Base-by-base conservation (phyloP, 1,140 invertebrate genomes). In the Solenopsis invicta region DNA sequence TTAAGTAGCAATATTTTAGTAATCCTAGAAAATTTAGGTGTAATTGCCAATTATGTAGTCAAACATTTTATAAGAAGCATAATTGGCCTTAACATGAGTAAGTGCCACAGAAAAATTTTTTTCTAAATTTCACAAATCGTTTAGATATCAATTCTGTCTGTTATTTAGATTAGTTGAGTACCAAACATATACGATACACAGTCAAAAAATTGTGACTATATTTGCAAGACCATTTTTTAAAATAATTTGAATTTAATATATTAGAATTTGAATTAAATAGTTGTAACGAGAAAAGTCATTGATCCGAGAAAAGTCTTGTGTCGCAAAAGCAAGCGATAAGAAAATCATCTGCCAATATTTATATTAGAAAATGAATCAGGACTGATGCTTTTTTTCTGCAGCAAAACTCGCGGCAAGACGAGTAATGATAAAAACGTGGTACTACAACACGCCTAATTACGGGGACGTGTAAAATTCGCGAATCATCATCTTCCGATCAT, bases 401-500 rank as follows among this genome's bases (percentile, higher is more conserved):
- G n/a, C 4, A 48, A 34, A 8, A 37, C 24, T 10, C 24, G 4
- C 48, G 4, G 48, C 34, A 13, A 21, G 21, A 71, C 61, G 29
- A 12, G 50, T 37, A 76, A 45, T 66, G 41, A 77, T 29, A 62
- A 37, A 76, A 59, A 45, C 52, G 4, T 21, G 34, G n/a, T 16
- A 37, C 41, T 29, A 77, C 18, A 34, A 0, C 45, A 34, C 18
- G 29, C 34, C 29, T 48, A 77, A 64, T 61, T 45, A 56, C 29
- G 45, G 29, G 48, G 29, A 75, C 34, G 54, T 81, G 72, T 52
- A 41, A 37, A 69, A 62, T 56, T 21, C n/a, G n/a, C n/a, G n/a
- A n/a, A n/a, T n/a, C 64, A 29, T n/a, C 29, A 29, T 29, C 48
- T 80, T 48, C 45, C 48, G 16, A 81, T 81, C 24, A 34, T n/a